These are phyloP conservation scores for Ictalurus furcatus DNA, from an alignment of 2,113 vertebrate genomes.

Conservation along the genomic window DNA sequence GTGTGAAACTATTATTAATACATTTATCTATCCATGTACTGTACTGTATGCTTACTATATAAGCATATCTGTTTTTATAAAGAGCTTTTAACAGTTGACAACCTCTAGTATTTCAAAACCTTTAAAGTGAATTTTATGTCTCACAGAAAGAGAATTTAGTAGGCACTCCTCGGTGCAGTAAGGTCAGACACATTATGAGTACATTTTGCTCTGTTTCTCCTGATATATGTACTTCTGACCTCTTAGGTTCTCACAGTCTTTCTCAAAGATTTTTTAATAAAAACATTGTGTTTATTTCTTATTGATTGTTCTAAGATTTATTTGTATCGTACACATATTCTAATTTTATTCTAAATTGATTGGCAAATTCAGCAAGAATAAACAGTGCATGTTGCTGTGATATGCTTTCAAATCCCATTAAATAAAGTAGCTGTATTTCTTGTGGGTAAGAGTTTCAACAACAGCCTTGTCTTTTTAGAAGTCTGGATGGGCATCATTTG, in stretches of 20 bases:
- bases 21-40: background rate
- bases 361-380: background rate
- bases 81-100: background rate
- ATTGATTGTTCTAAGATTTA: background rate
- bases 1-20: background rate
- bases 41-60: background rate
- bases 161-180: background rate
- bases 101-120: background rate
- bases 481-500: constrained; percentile 27
- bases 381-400: background rate
- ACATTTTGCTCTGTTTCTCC: background rate
- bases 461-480: constrained; percentile 27
- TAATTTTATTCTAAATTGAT: background rate
- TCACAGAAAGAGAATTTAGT: background rate
- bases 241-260: background rate
- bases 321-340: background rate
- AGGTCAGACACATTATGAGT: background rate
- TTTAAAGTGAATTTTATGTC: background rate
- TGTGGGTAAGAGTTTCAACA: background rate
- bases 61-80: background rate
- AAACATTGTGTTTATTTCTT: background rate
- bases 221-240: background rate
- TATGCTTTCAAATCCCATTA: background rate
- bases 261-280: background rate
- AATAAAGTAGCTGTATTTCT: constrained; percentile 15